phyloP scores from a whole-genome alignment of 2,113 vertebrate species.

The Odontophorus gujanensis region DNA sequence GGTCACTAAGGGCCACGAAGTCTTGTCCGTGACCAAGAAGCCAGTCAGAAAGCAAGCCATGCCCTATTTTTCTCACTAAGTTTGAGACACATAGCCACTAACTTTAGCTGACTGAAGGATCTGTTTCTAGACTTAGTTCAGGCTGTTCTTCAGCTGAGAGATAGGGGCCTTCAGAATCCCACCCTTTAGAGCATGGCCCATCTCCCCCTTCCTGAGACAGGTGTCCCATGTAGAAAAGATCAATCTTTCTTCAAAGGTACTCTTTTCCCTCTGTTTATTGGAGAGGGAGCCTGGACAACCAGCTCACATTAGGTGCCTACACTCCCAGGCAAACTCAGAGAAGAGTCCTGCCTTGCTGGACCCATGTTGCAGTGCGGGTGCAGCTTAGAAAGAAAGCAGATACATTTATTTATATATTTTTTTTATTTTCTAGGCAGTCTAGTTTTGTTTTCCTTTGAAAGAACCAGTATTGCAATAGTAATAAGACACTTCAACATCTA shows the following conservation, averaged over 20 bases:
- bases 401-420: neutral
- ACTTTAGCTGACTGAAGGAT: neutral
- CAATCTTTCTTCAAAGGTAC: neutral
- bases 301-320: neutral
- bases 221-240: neutral
- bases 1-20: neutral
- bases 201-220: neutral
- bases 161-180: too few relatives aligned
- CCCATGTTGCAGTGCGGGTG: neutral
- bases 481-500: slow-evolving; percentile 52
- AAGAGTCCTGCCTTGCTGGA: neutral
- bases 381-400: neutral
- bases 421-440: neutral
- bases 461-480: slow-evolving; percentile 2
- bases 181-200: accelerated
- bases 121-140: neutral
- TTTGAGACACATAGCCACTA: neutral
- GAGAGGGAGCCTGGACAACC: neutral
- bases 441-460: slow-evolving; percentile 49
- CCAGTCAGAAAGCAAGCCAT: neutral
- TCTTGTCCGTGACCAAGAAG: neutral
- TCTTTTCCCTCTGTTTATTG: neutral
- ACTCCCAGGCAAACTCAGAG: neutral
- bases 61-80: neutral
- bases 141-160: neutral